Evolutionary conservation across 1,140 invertebrate genomes (phyloP).

Genomic region (Mercenaria mercenaria): DNA sequence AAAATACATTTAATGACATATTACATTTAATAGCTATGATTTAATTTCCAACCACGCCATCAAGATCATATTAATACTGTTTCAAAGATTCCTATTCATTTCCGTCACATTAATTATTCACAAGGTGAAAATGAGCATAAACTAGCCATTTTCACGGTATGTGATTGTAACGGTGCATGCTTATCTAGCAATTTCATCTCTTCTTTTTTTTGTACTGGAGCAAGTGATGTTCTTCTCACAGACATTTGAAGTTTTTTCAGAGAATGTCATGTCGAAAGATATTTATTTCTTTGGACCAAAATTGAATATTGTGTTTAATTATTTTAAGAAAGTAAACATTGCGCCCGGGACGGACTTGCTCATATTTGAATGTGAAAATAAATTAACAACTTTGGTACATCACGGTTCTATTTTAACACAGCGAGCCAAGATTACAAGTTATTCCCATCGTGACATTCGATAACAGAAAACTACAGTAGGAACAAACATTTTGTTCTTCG

Average conservation of each 20-base stretch:
- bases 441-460: too few relatives aligned
- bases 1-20: constrained; percentile 43
- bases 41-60: constrained; percentile 59
- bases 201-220: neutral
- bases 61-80: constrained; percentile 57
- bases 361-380: too few relatives aligned
- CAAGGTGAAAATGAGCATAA: constrained; percentile 12
- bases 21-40: constrained; percentile 57
- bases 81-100: constrained; percentile 38
- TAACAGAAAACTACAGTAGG: too few relatives aligned
- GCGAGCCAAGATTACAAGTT: too few relatives aligned
- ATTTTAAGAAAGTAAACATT: too few relatives aligned
- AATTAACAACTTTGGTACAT: too few relatives aligned
- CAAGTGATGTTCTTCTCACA: constrained; percentile 4
- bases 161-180: neutral
- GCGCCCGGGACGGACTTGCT: too few relatives aligned
- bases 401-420: too few relatives aligned
- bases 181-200: neutral
- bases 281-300: too few relatives aligned
- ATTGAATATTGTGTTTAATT: too few relatives aligned
- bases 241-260: neutral
- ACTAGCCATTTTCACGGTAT: constrained; percentile 46
- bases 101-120: constrained; percentile 63
- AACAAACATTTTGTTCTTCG: too few relatives aligned
- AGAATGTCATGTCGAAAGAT: too few relatives aligned